Evolutionary conservation across 2,888 invertebrate genomes (phyloP).

Genomic region (Dilophus febrilis): DNA sequence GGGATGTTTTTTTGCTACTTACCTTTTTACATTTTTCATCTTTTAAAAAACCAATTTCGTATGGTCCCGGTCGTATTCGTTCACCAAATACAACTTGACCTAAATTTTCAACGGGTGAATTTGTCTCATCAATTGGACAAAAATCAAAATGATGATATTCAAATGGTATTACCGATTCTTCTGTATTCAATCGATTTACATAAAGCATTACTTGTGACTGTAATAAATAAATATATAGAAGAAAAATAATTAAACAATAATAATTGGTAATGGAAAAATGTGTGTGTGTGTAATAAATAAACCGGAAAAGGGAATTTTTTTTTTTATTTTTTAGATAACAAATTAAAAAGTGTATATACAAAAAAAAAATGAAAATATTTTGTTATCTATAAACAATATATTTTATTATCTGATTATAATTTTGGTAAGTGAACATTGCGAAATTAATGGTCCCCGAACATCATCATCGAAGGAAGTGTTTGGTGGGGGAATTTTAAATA

Average conservation of each 20-base stretch:
- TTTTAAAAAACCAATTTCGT: conserved; percentile 71
- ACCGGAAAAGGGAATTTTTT: not conserved
- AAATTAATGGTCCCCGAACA: no score
- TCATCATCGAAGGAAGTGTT: no score
- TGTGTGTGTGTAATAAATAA: no score
- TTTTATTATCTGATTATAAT: no score
- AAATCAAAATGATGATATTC: conserved; percentile 98
- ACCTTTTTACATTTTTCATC: conserved; percentile 41
- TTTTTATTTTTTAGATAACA: not conserved
- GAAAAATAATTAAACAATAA: conserved; percentile 8
- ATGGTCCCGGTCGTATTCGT: conserved; percentile 86
- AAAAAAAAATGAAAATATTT: no score
- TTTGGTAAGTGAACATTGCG: no score
- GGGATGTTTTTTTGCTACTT: conserved; percentile 8
- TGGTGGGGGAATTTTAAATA: no score
- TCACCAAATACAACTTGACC: conserved; percentile 99
- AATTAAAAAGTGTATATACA: no score
- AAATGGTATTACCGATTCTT: conserved; percentile 94
- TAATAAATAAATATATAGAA: no score
- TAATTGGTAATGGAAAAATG: no score
- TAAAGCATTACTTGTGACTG: conserved; percentile 78
- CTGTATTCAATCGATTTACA: conserved; percentile 94
- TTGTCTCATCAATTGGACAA: conserved; percentile 56
- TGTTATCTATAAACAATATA: no score
- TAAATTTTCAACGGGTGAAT: conserved; percentile 90